These are phyloP conservation scores for Bos indicus DNA, from an alignment of 2,113 vertebrate species.

Conservation along the genomic window DNA sequence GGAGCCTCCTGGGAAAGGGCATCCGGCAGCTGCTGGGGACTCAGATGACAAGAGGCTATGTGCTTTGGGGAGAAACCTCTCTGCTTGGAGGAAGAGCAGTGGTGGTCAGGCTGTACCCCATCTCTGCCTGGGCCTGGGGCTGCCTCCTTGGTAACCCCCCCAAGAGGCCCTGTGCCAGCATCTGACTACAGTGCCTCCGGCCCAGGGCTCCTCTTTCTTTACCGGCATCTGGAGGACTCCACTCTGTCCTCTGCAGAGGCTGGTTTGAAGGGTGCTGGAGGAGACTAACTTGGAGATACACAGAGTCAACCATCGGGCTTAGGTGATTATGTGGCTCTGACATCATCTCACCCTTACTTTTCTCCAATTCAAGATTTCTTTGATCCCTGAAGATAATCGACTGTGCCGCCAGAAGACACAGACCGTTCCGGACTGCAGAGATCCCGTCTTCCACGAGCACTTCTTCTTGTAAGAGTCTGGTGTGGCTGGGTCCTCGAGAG, in stretches of 20 bases:
- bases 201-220: not conserved
- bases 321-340: rapidly evolving
- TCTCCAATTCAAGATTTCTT: conserved; percentile 72
- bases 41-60: not conserved
- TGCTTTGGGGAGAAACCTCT: not conserved
- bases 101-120: too few species aligned
- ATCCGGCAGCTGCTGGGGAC: not conserved
- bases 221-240: not conserved
- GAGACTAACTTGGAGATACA: not conserved
- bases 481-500: not conserved
- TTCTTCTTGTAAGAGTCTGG: conserved; percentile 80
- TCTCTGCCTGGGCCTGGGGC: not conserved
- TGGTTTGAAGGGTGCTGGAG: not conserved
- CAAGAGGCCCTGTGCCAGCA: not conserved
- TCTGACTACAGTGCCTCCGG: not conserved
- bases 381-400: conserved; percentile 76
- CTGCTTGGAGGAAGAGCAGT: not conserved
- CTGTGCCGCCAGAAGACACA: conserved; percentile 75
- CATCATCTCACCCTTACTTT: not conserved
- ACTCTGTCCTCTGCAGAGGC: not conserved
- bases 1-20: not conserved
- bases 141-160: not conserved
- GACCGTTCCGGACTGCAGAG: conserved; percentile 74
- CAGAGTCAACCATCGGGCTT: not conserved
- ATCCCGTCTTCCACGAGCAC: conserved; percentile 78